These are phyloP conservation scores for Noctua janthina DNA, from an alignment of 2,888 invertebrate species.

Conservation along the genomic window DNA sequence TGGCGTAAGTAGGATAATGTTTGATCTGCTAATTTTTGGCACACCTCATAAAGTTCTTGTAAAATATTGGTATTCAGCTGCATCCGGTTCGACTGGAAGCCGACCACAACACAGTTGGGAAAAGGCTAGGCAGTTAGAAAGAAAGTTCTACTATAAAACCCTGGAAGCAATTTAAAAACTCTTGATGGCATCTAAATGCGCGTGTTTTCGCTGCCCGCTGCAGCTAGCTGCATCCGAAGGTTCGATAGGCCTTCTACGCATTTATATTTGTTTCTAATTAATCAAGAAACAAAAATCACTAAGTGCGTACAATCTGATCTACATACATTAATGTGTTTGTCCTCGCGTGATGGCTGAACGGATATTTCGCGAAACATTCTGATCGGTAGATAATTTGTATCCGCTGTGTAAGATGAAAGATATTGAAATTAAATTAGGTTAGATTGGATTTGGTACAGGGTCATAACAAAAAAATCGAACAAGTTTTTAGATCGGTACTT, in stretches of 20 bases:
- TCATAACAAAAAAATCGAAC: constrained; percentile 6
- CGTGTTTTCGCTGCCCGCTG: neutral
- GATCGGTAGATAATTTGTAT: constrained; percentile 55
- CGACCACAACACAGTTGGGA: neutral
- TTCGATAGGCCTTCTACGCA: neutral
- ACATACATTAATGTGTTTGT: constrained; percentile 29
- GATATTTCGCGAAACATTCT: constrained; percentile 51
- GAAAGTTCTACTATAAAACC: neutral
- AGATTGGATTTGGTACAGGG: constrained; percentile 35
- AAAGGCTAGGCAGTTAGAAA: neutral
- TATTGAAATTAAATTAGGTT: constrained; percentile 49
- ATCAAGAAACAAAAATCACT: constrained; percentile 1
- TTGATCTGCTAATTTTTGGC: neutral
- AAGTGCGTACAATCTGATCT: constrained; percentile 11
- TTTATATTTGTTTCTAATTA: neutral
- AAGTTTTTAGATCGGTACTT: neutral
- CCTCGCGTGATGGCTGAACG: constrained; percentile 58
- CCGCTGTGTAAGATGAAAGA: constrained; percentile 53
- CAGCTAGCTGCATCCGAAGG: neutral
- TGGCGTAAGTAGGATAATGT: neutral
- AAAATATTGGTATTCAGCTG: neutral
- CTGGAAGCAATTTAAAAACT: neutral
- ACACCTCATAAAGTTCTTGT: neutral
- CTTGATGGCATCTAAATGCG: neutral
- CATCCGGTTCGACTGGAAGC: neutral